Percentiles rank a stretch among this genome's conserved stretches.
phyloP scores from a whole-genome alignment of 2,888 invertebrate genomes.

The Hypolimnas misippus region DNA sequence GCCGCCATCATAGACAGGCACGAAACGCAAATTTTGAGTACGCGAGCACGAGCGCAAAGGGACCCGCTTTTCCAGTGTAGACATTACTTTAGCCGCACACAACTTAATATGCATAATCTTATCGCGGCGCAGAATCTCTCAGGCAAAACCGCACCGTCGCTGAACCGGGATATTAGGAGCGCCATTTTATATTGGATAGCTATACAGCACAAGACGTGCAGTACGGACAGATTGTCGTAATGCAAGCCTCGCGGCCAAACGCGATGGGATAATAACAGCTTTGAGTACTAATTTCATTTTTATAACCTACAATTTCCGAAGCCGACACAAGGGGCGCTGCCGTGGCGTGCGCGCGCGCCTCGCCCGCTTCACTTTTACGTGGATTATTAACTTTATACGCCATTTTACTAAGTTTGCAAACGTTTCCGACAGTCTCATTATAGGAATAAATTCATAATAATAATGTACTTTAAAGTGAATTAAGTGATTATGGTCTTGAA shows the following conservation, averaged over 20 bases:
- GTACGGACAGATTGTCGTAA: slow-evolving; percentile 85
- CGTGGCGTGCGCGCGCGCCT: slow-evolving; percentile 78
- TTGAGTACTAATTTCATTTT: slow-evolving; percentile 84
- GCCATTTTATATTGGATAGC: slow-evolving; percentile 84
- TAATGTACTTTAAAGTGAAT: slow-evolving; percentile 75
- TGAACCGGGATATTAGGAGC: slow-evolving; percentile 83
- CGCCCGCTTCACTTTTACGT: slow-evolving; percentile 76
- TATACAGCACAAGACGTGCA: slow-evolving; percentile 83
- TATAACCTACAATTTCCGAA: slow-evolving; percentile 84
- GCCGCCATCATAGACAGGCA: slow-evolving; percentile 59
- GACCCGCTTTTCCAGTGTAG: slow-evolving; percentile 74
- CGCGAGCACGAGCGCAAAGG: slow-evolving; percentile 51
- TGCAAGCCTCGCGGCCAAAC: slow-evolving; percentile 83
- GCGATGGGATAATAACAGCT: slow-evolving; percentile 85
- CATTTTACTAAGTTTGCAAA: slow-evolving; percentile 82
- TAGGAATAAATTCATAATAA: slow-evolving; percentile 79
- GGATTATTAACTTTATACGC: slow-evolving; percentile 83
- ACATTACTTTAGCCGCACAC: slow-evolving; percentile 80
- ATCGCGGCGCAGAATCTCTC: slow-evolving; percentile 80
- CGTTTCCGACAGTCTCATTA: slow-evolving; percentile 79
- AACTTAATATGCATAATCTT: slow-evolving; percentile 85
- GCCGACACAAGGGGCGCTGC: slow-evolving; percentile 84
- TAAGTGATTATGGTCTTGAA: slow-evolving; percentile 80
- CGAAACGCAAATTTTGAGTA: slow-evolving; percentile 72
- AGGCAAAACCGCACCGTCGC: slow-evolving; percentile 75